Conservation (phyloP, 2,888 invertebrate species). For the Oxycera nigricornis region DNA sequence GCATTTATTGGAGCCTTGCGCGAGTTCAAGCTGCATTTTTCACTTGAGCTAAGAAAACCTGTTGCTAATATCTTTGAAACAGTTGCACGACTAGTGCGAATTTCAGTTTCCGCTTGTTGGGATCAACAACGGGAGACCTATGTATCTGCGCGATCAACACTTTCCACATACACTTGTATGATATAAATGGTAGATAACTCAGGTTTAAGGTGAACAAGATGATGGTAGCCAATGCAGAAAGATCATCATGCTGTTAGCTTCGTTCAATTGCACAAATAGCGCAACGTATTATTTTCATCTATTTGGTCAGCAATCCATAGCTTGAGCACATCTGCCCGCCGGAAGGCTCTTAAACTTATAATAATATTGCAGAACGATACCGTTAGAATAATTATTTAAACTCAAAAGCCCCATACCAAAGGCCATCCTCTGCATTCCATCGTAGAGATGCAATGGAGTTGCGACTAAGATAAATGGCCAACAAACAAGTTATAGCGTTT, state of each 20-base stretch:
- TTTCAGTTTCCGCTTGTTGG: background rate
- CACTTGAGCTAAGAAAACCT: background rate
- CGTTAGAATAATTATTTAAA: conserved; percentile 14
- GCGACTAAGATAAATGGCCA: background rate
- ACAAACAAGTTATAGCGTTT: background rate
- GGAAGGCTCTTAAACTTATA: background rate
- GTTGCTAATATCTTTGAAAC: background rate
- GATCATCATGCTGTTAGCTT: background rate
- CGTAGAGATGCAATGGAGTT: background rate
- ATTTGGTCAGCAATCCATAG: background rate
- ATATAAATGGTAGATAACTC: background rate
- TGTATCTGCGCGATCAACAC: background rate
- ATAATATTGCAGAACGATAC: conserved; percentile 1
- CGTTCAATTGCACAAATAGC: background rate
- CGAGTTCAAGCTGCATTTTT: background rate
- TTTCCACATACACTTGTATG: background rate
- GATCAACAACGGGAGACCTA: background rate
- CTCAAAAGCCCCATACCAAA: background rate
- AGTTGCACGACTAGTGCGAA: background rate
- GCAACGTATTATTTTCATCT: background rate
- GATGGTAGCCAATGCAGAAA: background rate
- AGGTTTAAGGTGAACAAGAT: conserved; percentile 4
- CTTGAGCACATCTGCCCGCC: background rate
- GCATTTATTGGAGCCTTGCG: background rate
- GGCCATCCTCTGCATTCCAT: background rate